phyloP scores from a whole-genome alignment of 1,140 invertebrate species.

The Ptiloglossa arizonensis region DNA sequence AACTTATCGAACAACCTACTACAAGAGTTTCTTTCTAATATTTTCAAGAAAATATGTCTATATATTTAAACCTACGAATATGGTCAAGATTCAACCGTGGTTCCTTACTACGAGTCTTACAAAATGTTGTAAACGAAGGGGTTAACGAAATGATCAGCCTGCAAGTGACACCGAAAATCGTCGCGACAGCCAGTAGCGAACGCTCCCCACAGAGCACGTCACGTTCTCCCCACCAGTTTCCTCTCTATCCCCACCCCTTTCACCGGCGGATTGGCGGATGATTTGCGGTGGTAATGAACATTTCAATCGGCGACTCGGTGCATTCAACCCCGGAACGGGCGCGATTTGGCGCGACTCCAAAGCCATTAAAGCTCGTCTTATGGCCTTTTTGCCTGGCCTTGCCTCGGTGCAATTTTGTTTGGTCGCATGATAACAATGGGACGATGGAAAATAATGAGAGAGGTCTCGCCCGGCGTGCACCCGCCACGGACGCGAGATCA shows the following conservation, averaged over 20 bases:
- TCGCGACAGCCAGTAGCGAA: not conserved
- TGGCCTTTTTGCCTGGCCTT: conserved; percentile 65
- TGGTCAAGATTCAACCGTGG: too few species aligned
- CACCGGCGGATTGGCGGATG: conserved; percentile 49
- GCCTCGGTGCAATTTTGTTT: conserved; percentile 74
- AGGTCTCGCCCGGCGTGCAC: not conserved
- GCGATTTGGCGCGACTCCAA: conserved; percentile 75
- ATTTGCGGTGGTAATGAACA: conserved; percentile 68
- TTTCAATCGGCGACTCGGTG: conserved; percentile 64
- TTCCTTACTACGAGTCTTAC: too few species aligned
- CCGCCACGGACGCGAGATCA: conserved; percentile 5
- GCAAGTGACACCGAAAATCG: too few species aligned
- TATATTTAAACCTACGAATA: too few species aligned
- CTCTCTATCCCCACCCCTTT: not conserved
- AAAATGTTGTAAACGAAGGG: too few species aligned
- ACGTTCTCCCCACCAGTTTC: too few species aligned
- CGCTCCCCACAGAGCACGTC: not conserved
- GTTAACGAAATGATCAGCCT: too few species aligned
- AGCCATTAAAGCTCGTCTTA: conserved; percentile 73
- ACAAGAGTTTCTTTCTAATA: too few species aligned
- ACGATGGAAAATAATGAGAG: conserved; percentile 72
- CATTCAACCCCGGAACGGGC: conserved; percentile 50
- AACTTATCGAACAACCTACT: too few species aligned
- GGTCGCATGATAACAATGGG: conserved; percentile 74
- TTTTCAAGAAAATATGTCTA: too few species aligned